phyloP scores from a whole-genome alignment of 2,113 vertebrate species.

The Accipiter virgatus region DNA sequence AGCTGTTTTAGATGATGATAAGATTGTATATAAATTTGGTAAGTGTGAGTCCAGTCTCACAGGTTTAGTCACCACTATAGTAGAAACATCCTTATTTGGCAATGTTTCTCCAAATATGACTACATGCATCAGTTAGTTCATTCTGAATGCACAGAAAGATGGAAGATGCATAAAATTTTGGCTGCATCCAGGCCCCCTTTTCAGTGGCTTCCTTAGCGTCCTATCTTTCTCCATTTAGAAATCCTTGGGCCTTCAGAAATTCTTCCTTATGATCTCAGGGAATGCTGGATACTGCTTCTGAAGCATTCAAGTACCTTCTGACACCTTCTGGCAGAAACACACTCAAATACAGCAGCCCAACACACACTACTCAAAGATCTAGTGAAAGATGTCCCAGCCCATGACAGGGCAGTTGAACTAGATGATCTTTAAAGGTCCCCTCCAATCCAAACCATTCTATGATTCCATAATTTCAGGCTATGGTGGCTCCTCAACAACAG shows the following conservation, averaged over 20 bases:
- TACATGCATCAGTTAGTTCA: neutral
- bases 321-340: neutral
- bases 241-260: neutral
- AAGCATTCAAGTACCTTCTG: neutral
- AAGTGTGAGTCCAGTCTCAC: neutral
- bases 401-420: neutral
- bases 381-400: neutral
- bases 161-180: neutral
- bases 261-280: neutral
- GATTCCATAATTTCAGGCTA: neutral
- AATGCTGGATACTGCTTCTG: neutral
- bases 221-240: neutral
- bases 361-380: neutral
- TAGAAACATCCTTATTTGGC: neutral
- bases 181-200: neutral
- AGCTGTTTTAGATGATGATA: neutral
- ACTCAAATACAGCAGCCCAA: neutral
- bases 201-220: neutral
- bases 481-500: neutral
- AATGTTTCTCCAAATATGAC: neutral
- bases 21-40: neutral
- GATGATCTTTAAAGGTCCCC: neutral
- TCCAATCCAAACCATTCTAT: neutral
- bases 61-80: neutral
- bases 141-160: neutral